Percentiles rank a stretch among this genome's conserved stretches.
Conservation (phyloP, 2,797 vertebrate genomes). For the Gastrophryne carolinensis region DNA sequence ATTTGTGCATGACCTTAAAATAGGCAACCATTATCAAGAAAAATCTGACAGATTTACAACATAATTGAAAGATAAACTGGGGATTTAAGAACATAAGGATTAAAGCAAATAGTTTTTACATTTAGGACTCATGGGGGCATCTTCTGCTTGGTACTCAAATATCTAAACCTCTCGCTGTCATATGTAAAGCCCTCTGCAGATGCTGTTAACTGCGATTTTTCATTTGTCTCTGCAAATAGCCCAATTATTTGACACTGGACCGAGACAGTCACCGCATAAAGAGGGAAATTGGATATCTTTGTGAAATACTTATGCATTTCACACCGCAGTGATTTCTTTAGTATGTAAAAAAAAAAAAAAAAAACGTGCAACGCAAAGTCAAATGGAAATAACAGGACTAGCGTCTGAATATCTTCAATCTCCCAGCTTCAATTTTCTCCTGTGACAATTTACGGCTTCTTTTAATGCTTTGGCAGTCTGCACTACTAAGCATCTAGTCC, state of each 20-base stretch:
- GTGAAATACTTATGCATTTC: constrained; percentile 52
- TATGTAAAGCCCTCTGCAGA: constrained; percentile 20
- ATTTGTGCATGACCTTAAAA: neutral
- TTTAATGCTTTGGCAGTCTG: constrained; percentile 68
- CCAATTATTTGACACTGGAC: constrained; percentile 43
- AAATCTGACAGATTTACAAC: neutral
- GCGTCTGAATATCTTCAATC: constrained; percentile 60
- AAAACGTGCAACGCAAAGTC: constrained; percentile 35
- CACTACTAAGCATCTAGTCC: constrained; percentile 70
- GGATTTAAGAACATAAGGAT: neutral
- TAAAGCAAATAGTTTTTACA: neutral
- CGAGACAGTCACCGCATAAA: constrained; percentile 37
- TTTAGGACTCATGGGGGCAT: neutral
- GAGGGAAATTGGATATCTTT: constrained; percentile 45
- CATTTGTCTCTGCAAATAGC: constrained; percentile 29
- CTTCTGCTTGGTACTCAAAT: constrained; percentile 30
- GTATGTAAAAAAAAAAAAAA: constrained; percentile 55
- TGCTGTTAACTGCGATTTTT: constrained; percentile 18
- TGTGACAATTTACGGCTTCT: constrained; percentile 70
- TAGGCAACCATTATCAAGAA: neutral
- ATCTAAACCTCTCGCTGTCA: constrained; percentile 27
- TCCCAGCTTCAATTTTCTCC: constrained; percentile 63
- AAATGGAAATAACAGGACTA: constrained; percentile 55
- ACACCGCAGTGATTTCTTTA: constrained; percentile 55
- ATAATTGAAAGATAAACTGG: neutral